A percentile compares a stretch with the other conserved stretches of the same genome.
These are phyloP conservation scores for Drosophila mojavensis DNA, from an alignment of 1,140 invertebrate species.

Conservation along the genomic window DNA sequence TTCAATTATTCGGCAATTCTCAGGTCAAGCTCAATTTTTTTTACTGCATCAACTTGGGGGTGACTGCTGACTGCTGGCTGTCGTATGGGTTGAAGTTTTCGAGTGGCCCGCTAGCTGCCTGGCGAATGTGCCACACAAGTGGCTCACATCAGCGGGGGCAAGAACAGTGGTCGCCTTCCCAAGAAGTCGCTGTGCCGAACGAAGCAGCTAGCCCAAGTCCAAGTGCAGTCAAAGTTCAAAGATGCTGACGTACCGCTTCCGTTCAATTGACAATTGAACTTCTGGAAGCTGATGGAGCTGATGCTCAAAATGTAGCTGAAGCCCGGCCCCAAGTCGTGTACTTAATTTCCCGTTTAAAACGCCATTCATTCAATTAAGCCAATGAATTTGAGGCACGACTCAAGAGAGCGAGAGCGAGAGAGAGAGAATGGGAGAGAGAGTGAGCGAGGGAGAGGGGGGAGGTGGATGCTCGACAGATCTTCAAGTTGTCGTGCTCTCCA, in stretches of 20 bases:
- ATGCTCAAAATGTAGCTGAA: background rate
- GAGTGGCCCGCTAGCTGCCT: slow-evolving; percentile 68
- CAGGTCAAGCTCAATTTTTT: background rate
- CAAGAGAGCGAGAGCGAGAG: background rate
- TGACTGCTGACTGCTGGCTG: slow-evolving; percentile 46
- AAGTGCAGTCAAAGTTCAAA: slow-evolving; percentile 58
- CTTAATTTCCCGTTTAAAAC: slow-evolving; percentile 83
- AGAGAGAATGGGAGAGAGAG: background rate
- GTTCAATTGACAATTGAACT: slow-evolving; percentile 81
- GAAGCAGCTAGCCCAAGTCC: slow-evolving; percentile 6
- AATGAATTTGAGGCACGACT: slow-evolving; percentile 81
- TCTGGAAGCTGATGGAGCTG: background rate
- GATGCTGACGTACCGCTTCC: slow-evolving; percentile 70
- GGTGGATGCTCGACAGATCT: slow-evolving; percentile 6
- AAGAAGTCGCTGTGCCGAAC: slow-evolving; percentile 42
- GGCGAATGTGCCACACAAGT: slow-evolving; percentile 81
- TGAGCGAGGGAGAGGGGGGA: background rate
- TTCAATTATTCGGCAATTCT: background rate
- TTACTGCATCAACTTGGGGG: slow-evolving; percentile 48
- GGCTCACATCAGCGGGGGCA: slow-evolving; percentile 83
- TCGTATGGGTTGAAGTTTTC: slow-evolving; percentile 22
- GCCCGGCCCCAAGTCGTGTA: slow-evolving; percentile 52
- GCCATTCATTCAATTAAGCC: slow-evolving; percentile 84
- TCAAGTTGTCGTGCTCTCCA: slow-evolving; percentile 42
- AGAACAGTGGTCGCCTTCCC: slow-evolving; percentile 39